Percentiles rank a stretch among this genome's conserved stretches.
Conservation (phyloP, 1,140 invertebrate species). For the Scaptomyza graminum region DNA sequence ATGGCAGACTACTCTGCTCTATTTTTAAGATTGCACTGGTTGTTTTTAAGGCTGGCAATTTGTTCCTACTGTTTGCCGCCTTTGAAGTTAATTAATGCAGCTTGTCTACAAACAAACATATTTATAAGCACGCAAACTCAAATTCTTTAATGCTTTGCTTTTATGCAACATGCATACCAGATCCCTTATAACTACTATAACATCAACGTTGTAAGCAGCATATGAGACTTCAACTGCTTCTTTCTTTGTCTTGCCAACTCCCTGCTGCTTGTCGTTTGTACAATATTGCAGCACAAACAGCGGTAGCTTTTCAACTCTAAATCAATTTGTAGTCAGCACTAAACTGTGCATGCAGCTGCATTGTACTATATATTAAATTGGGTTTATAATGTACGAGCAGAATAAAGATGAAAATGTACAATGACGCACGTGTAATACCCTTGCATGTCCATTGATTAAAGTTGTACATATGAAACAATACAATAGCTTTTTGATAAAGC, state of each 20-base stretch:
- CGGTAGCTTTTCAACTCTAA: slow-evolving; percentile 22
- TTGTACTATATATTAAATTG: slow-evolving; percentile 40
- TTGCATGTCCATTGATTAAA: neutral
- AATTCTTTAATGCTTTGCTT: slow-evolving; percentile 19
- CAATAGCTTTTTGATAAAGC: too few relatives aligned
- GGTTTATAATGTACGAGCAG: slow-evolving; percentile 33
- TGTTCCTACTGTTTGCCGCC: slow-evolving; percentile 33
- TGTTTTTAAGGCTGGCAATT: slow-evolving; percentile 18
- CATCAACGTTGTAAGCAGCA: slow-evolving; percentile 36
- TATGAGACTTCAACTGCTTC: slow-evolving; percentile 22
- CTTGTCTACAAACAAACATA: slow-evolving; percentile 16
- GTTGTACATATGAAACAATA: too few relatives aligned
- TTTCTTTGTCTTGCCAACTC: slow-evolving; percentile 22
- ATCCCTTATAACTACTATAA: slow-evolving; percentile 16
- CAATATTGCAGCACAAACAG: slow-evolving; percentile 1
- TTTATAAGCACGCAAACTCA: slow-evolving; percentile 1
- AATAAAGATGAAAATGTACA: slow-evolving; percentile 13
- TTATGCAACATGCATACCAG: slow-evolving; percentile 14
- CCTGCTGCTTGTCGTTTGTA: slow-evolving; percentile 3
- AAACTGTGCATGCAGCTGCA: slow-evolving; percentile 45
- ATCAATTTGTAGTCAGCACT: slow-evolving; percentile 45
- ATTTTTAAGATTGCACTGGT: neutral
- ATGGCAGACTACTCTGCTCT: neutral
- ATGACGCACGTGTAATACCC: neutral
- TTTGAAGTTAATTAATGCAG: slow-evolving; percentile 45